Percentiles rank a stretch among this genome's conserved stretches.
phyloP scores from a whole-genome alignment of 2,888 invertebrate species.

The Pterostichus niger region DNA sequence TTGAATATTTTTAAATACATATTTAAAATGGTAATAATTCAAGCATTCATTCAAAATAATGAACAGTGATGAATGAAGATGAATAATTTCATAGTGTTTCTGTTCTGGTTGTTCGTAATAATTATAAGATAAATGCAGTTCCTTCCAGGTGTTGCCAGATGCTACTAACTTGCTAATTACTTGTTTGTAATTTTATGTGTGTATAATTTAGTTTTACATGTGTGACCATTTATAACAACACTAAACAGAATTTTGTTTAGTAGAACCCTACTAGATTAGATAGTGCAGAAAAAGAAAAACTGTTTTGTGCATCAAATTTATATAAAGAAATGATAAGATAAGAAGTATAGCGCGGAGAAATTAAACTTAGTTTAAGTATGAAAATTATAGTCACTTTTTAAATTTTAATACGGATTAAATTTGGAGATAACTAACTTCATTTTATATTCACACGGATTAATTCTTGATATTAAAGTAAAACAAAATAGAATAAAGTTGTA shows the following conservation, averaged over 20 bases:
- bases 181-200: constrained; percentile 11
- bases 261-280: constrained; percentile 2
- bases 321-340: neutral
- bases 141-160: constrained; percentile 12
- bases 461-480: no score
- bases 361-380: no score
- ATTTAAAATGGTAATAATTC: neutral
- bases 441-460: no score
- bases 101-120: constrained; percentile 60
- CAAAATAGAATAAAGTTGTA: no score
- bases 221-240: constrained; percentile 7
- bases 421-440: no score
- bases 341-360: no score
- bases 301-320: constrained; percentile 3
- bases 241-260: constrained; percentile 13
- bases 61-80: constrained; percentile 6
- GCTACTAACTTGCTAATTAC: constrained; percentile 21
- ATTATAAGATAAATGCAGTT: constrained; percentile 21
- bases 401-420: no score
- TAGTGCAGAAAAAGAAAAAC: neutral
- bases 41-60: neutral
- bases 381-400: no score
- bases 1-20: no score
- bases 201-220: constrained; percentile 23
- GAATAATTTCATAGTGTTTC: neutral